Conservation (phyloP, 2,888 invertebrate genomes). For the Neoaliturus tenellus region DNA sequence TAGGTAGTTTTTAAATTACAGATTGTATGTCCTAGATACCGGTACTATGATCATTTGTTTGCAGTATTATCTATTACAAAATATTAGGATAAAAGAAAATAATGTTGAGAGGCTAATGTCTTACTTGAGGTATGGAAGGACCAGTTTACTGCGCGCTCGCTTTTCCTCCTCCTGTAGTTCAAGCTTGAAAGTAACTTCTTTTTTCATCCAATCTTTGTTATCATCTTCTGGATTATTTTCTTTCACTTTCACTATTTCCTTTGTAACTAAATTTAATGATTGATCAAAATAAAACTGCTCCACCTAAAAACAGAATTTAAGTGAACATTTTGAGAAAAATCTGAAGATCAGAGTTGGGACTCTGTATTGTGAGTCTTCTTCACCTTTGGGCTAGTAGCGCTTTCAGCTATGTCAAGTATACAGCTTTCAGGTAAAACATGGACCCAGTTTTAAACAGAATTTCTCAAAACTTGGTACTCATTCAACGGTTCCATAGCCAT, state of each 20-base stretch:
- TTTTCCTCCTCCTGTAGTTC: conserved; percentile 79
- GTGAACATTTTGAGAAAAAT: not conserved
- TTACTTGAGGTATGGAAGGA: conserved; percentile 78
- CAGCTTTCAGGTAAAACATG: too few species aligned
- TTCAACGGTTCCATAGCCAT: too few species aligned
- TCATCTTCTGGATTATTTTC: not conserved
- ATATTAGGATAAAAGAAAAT: too few species aligned
- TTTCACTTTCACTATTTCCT: not conserved
- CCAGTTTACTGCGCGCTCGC: conserved; percentile 76
- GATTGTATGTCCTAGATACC: too few species aligned
- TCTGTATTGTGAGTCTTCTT: not conserved
- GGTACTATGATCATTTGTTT: too few species aligned
- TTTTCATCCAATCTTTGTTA: not conserved
- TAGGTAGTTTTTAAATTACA: too few species aligned
- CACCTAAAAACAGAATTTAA: not conserved
- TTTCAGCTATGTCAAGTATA: not conserved
- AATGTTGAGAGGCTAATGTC: too few species aligned
- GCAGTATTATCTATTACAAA: too few species aligned
- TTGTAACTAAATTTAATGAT: not conserved
- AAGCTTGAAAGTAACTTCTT: conserved; percentile 77
- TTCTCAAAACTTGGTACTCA: too few species aligned
- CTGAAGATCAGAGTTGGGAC: not conserved
- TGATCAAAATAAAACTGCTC: conserved; percentile 9
- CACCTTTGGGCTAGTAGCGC: too few species aligned
- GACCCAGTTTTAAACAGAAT: too few species aligned